Evolutionary conservation across 2,888 invertebrate genomes (phyloP), one percentile per base, ranked within the genome.

Genomic region (Rotaria sp.): DNA sequence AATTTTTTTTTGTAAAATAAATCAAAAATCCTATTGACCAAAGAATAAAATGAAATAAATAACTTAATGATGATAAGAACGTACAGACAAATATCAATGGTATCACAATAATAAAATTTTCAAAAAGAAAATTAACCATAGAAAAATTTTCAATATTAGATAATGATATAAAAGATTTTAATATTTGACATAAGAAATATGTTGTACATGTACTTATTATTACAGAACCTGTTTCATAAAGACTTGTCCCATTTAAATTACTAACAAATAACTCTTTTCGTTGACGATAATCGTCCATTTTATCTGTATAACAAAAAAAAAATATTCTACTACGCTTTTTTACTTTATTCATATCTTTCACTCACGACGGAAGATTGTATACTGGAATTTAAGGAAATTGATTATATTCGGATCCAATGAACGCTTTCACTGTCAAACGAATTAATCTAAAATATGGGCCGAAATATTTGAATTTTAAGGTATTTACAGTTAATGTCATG

Each of bases 91-190:
- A 21, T 59, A 89, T 87, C 38, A 88, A 80, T 21, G 90, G 89
- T 10, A 90, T 55, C 38, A 90, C 87, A 13, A 89, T 86, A 13
- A 88, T 84, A 21, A 88, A n/a, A 45, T 85, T 26, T 45, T 85
- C 85, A 18, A 48, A 13, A 30, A 85, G 24, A 67, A 48, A 85
- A 59, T 35, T 59, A 45, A 21, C 0, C 18, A 50, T 24, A 30
- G 67, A 67, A 13, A 5, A 52, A 10, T 67, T n/a, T 67, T 18
- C 30, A 13, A 41, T 13, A 13, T 24, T 45, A 24, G 1, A 15
- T n/a, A 15, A 15, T 30, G 8, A 11, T 5, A 35, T 4, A 15
- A 30, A 15, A 74, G 2, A 2, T 45, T 80, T 41, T 18, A 45
- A 45, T 11, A 80, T 2, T 80, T 80, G 80, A 80, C 45, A 80